Evolutionary conservation across 30 jellyfish, hydroid and myxozoan genomes (phyloP), one percentile per base, ranked within the genome.

Genomic region (Hydractinia echinata): DNA sequence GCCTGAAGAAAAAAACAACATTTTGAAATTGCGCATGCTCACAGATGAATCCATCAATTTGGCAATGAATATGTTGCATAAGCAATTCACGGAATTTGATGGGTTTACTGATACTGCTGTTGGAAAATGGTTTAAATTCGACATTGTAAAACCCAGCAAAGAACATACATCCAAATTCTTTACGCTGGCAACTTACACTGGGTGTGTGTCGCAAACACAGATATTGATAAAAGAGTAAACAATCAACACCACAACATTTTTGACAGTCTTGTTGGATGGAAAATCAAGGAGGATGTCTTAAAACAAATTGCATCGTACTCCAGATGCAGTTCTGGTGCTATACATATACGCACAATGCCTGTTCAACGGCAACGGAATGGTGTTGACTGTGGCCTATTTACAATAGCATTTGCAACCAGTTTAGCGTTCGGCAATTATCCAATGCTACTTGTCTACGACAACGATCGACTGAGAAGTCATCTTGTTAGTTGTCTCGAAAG

Each of bases 181-280:
- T 68, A 79, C 51, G 16, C 83, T 11, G 84, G 84, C 13, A 39
- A 52, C 20, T 0, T 53, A n/a, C 87, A 80, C 11, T 80, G 84
- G 87, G 71, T 80, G 16, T 80, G 83, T 80, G 85, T 82, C 10
- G 60, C 79, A n/a, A 56, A 20, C 55, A 60, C 69, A 21, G 8
- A 56, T 39, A 20, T 14, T 52, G 80, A 30, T 30, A 30, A 30
- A 30, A 30, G 44, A 30, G 44, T 30, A 30, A 1, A 30, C 44
- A 30, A 30, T 30, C 2, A 30, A 30, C 44, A 30, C 44, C 44
- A 30, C 44, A 2, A 30, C 44, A 30, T 30, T 30, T 30, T 30
- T 30, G 44, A 30, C 44, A 30, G 2, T 30, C 44, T 30, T 30
- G 44, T 30, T 30, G 44, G 44, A 30, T 30, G 44, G 44, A 30